A percentile compares a stretch with the other conserved stretches of the same genome.
Conservation (phyloP, 2,888 invertebrate genomes). For the Scotopteryx bipunctaria region DNA sequence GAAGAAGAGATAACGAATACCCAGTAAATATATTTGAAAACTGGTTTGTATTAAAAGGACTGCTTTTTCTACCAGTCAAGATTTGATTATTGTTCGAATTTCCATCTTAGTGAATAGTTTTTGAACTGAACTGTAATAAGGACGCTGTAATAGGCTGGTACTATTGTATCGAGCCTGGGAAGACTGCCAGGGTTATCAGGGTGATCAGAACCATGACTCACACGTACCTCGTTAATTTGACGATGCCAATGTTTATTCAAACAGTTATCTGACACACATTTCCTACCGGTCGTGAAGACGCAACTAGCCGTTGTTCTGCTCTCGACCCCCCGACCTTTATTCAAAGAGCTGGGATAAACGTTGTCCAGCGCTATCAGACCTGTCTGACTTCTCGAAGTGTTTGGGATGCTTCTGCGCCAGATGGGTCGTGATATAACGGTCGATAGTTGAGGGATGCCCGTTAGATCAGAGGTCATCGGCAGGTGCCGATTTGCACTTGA, state of each 20-base stretch:
- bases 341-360: slow-evolving; percentile 58
- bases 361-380: slow-evolving; percentile 40
- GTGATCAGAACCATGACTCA: slow-evolving; percentile 48
- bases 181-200: slow-evolving; percentile 35
- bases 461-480: slow-evolving; percentile 75
- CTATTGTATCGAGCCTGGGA: slow-evolving; percentile 32
- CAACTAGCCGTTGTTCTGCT: slow-evolving; percentile 67
- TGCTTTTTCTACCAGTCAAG: no score
- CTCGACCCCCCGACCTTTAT: slow-evolving; percentile 78
- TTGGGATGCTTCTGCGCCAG: slow-evolving; percentile 18
- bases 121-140: slow-evolving; percentile 4
- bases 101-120: not conserved
- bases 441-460: slow-evolving; percentile 62
- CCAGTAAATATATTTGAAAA: no score
- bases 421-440: slow-evolving; percentile 34
- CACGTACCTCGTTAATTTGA: slow-evolving; percentile 67
- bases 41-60: no score
- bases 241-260: slow-evolving; percentile 70
- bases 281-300: slow-evolving; percentile 59
- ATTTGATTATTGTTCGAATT: no score
- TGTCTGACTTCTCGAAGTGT: slow-evolving; percentile 33
- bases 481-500: slow-evolving; percentile 79
- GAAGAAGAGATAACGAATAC: no score
- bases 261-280: slow-evolving; percentile 77
- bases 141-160: slow-evolving; percentile 3